Evolutionary conservation across 2,888 invertebrate species (phyloP).

Genomic region (Melipona beecheii): DNA sequence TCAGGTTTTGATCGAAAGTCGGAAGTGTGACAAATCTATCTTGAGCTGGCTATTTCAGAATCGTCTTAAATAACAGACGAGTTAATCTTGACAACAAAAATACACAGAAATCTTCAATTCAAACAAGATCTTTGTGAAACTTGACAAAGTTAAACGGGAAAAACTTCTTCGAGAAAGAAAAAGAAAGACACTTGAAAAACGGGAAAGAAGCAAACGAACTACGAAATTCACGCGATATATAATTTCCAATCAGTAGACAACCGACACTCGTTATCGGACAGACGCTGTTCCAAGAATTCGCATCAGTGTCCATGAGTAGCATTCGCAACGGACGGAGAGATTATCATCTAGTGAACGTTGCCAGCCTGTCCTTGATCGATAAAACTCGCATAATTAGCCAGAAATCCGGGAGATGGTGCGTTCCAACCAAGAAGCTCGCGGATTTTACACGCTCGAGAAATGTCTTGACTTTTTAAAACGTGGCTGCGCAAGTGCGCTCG

Average conservation of each 20-base stretch:
- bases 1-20: neutral
- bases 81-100: neutral
- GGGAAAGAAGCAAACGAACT: neutral
- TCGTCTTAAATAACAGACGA: neutral
- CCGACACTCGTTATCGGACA: conserved; percentile 9
- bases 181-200: neutral
- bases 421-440: conserved; percentile 21
- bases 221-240: neutral
- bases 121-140: no score
- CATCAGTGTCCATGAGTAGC: conserved; percentile 16
- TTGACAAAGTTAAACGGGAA: neutral
- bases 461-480: conserved; percentile 67
- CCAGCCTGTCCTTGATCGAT: conserved; percentile 46
- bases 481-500: no score
- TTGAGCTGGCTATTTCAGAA: neutral
- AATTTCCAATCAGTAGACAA: neutral
- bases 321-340: conserved; percentile 20
- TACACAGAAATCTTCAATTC: no score
- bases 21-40: neutral
- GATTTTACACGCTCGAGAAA: conserved; percentile 52
- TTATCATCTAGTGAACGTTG: conserved; percentile 30
- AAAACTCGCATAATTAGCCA: conserved; percentile 38
- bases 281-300: conserved; percentile 13
- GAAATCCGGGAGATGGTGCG: conserved; percentile 15
- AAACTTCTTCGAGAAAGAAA: neutral